Evolutionary conservation across 2,113 vertebrate genomes (phyloP).

Genomic region (Neogobius melanostomus): DNA sequence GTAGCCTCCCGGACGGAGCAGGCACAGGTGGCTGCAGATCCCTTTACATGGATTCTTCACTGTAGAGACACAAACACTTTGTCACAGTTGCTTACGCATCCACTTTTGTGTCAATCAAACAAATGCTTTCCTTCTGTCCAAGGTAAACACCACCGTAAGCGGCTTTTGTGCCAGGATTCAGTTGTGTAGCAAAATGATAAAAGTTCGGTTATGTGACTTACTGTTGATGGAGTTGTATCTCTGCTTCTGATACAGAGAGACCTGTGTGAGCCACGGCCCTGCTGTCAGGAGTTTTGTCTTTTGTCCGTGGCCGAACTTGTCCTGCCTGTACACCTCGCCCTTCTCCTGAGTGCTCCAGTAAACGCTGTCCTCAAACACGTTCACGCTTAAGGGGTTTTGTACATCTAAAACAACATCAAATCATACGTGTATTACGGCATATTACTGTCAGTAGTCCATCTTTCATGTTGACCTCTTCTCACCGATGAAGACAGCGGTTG

Average conservation of each 20-base stretch:
- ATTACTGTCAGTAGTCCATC: not conserved
- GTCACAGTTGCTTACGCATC: not conserved
- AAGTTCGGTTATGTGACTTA: conserved; percentile 37
- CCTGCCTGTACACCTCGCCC: conserved; percentile 73
- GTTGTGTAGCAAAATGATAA: not conserved
- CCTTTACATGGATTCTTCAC: conserved; percentile 73
- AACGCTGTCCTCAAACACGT: conserved; percentile 72
- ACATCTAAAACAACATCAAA: conserved; percentile 48
- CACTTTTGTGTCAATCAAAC: not conserved
- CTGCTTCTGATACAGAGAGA: conserved; percentile 74
- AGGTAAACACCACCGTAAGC: not conserved
- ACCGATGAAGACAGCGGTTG: conserved; percentile 80
- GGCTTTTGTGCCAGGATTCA: not conserved
- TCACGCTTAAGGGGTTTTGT: conserved; percentile 71
- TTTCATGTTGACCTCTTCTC: conserved; percentile 12
- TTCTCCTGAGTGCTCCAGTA: conserved; percentile 76
- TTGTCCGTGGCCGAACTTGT: conserved; percentile 68
- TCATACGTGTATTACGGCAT: not conserved
- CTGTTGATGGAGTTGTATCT: conserved; percentile 68
- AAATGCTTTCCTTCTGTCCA: not conserved
- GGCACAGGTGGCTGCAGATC: conserved; percentile 73
- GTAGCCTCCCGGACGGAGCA: conserved; percentile 70
- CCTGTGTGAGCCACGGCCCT: conserved; percentile 74
- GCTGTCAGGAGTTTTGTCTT: conserved; percentile 69
- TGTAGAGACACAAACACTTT: conserved; percentile 22